These are phyloP conservation scores for Lepidocyrtinus sp. DNA, from an alignment of 2,888 invertebrate genomes.

Conservation along the genomic window DNA sequence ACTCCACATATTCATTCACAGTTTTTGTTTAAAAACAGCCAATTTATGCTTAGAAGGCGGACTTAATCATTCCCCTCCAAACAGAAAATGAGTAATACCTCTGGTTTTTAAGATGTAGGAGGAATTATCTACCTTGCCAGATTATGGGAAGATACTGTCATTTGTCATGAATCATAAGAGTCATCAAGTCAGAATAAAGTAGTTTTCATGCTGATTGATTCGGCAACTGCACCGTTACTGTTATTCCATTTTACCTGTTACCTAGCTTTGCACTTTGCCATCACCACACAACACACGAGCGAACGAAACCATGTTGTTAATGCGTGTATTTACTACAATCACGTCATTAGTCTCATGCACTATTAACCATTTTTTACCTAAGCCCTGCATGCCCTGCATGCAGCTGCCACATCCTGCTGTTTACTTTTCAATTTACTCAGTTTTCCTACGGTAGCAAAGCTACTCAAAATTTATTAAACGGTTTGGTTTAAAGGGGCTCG, in stretches of 20 bases:
- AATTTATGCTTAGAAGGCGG: too few relatives aligned
- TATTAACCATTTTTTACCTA: not conserved
- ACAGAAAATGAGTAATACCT: too few relatives aligned
- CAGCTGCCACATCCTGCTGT: conserved; percentile 20
- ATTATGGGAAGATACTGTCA: too few relatives aligned
- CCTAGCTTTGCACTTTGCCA: not conserved
- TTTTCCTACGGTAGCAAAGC: not conserved
- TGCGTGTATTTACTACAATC: not conserved
- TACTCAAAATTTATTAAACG: not conserved
- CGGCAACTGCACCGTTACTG: not conserved
- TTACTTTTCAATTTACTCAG: not conserved
- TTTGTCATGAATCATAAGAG: too few relatives aligned
- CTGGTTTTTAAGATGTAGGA: too few relatives aligned
- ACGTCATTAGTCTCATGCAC: not conserved
- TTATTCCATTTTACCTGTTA: not conserved
- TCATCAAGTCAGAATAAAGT: not conserved
- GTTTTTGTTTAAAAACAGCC: too few relatives aligned
- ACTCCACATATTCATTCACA: too few relatives aligned
- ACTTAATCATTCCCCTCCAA: too few relatives aligned
- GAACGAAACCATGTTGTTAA: too few relatives aligned
- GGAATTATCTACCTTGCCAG: too few relatives aligned
- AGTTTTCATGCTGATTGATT: not conserved
- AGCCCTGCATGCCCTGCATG: conserved; percentile 12
- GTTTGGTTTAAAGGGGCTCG: too few relatives aligned
- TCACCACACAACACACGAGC: too few relatives aligned